A percentile compares a stretch with the other conserved stretches of the same genome.
Evolutionary conservation across 1,140 invertebrate species (phyloP).

Genomic region (Scaptomyza montana): DNA sequence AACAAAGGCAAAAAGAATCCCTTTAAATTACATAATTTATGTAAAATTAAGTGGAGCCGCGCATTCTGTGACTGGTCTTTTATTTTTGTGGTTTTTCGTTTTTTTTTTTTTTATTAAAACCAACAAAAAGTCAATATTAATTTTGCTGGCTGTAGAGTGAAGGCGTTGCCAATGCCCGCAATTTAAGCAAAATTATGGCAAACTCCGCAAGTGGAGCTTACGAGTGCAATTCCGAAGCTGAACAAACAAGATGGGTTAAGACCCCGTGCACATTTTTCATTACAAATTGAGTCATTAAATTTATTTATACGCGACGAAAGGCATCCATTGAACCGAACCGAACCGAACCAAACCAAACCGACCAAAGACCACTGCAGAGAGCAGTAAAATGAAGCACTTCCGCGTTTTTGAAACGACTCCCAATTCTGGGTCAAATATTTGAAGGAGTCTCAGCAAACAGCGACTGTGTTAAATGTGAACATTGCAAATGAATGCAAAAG

Average conservation of each 20-base stretch:
- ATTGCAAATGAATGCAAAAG: slow-evolving; percentile 28
- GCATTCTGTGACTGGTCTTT: slow-evolving; percentile 50
- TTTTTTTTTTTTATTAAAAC: slow-evolving; percentile 43
- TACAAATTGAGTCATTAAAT: slow-evolving; percentile 82
- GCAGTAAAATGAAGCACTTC: slow-evolving; percentile 61
- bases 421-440: slow-evolving; percentile 76
- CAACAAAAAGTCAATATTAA: slow-evolving; percentile 53
- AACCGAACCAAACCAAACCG: no score
- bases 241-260: slow-evolving; percentile 47
- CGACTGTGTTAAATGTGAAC: slow-evolving; percentile 2
- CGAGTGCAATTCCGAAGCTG: slow-evolving; percentile 34
- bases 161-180: slow-evolving; percentile 39
- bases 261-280: slow-evolving; percentile 67
- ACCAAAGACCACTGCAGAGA: slow-evolving; percentile 29
- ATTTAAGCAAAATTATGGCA: slow-evolving; percentile 71
- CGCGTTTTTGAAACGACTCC: slow-evolving; percentile 64
- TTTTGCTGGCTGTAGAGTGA: neutral
- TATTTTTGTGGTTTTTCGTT: slow-evolving; percentile 29
- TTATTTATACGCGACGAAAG: slow-evolving; percentile 81
- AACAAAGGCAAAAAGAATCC: slow-evolving; percentile 40
- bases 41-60: slow-evolving; percentile 55
- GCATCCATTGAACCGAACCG: slow-evolving; percentile 25
- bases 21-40: slow-evolving; percentile 72
- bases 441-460: slow-evolving; percentile 10
- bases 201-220: slow-evolving; percentile 55